A percentile compares a stretch with the other conserved stretches of the same genome.
phyloP scores from a whole-genome alignment of 2,888 invertebrate species.

The Heteromurus nitidus region DNA sequence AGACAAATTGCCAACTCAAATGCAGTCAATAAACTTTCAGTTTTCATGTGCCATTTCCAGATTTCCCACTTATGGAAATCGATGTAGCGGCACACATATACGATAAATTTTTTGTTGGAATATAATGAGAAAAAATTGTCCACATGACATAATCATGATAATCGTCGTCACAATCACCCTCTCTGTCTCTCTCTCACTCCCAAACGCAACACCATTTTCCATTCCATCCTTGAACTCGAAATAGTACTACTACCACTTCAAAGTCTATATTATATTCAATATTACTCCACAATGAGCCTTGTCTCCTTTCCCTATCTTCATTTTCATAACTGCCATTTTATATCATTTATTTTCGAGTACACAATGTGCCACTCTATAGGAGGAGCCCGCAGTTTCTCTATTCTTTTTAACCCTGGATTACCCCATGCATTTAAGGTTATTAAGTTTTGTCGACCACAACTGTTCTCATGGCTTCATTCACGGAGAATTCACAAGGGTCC shows the following conservation, averaged over 20 bases:
- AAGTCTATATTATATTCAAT: background rate
- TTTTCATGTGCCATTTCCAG: no score
- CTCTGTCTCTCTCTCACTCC: no score
- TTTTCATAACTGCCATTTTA: constrained; percentile 10
- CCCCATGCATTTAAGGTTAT: constrained; percentile 43
- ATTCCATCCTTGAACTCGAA: constrained; percentile 7
- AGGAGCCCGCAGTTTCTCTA: constrained; percentile 25
- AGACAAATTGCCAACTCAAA: no score
- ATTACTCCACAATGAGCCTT: constrained; percentile 3
- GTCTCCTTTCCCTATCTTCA: constrained; percentile 11
- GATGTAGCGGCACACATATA: no score
- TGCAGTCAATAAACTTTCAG: no score
- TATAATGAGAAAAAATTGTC: background rate
- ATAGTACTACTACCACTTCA: background rate
- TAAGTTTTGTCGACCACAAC: constrained; percentile 70
- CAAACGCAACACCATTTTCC: background rate
- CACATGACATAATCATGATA: constrained; percentile 10
- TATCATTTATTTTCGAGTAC: constrained; percentile 13
- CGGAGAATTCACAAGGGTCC: constrained; percentile 71
- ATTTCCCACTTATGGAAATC: no score
- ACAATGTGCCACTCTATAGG: background rate
- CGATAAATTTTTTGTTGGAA: background rate
- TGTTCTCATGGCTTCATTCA: constrained; percentile 66
- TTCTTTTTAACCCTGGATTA: constrained; percentile 25
- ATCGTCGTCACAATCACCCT: background rate